Evolutionary conservation across 2,797 vertebrate genomes (phyloP), one percentile per base, ranked within the genome.

Genomic region (Sebastes kiyomatsui): DNA sequence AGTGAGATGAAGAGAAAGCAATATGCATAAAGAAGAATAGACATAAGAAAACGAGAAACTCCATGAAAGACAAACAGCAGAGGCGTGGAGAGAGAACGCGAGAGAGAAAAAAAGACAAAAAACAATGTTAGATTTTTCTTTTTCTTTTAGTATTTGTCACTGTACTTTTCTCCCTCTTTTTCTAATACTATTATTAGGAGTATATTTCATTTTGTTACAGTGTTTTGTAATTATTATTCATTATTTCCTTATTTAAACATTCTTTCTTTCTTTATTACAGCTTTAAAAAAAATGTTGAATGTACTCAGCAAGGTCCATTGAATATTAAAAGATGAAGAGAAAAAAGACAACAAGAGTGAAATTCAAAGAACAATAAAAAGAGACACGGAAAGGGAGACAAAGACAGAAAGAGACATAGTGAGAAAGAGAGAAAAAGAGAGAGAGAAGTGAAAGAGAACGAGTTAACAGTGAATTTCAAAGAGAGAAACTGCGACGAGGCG

Each of bases 381-480:
- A 68, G n/a, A 72, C 35, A 65, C 2, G 1, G 7, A 0, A 35
- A 72, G 33, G 12, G 35, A 60, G 66, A 67, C 60, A 67, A 46
- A 61, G 70, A 70, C 22, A 13, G 61, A 33, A 20, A 25, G 20
- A 71, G 38, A 42, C 14, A 42, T 11, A 65, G 20, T 38, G 22
- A 80, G 12, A 38, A 22, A 72, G 65, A 77, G 30, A 69, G 14
- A 64, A 16, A 71, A 18, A 72, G 22, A 65, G 46, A 76, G 78
- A 89, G 78, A 86, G 72, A 75, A 83, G 88, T 86, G 84, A 81
- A 75, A 89, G 46, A 74, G 62, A 86, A 68, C 20, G 35, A 86
- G 87, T 87, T 87, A 86, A 85, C 64, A 65, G 89, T 78, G 84
- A 89, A 90, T 88, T 86, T 84, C 79, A 85, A 46, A 84, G 86